Base-by-base conservation (phyloP, 2,113 vertebrate genomes). In the Scortum barcoo region DNA sequence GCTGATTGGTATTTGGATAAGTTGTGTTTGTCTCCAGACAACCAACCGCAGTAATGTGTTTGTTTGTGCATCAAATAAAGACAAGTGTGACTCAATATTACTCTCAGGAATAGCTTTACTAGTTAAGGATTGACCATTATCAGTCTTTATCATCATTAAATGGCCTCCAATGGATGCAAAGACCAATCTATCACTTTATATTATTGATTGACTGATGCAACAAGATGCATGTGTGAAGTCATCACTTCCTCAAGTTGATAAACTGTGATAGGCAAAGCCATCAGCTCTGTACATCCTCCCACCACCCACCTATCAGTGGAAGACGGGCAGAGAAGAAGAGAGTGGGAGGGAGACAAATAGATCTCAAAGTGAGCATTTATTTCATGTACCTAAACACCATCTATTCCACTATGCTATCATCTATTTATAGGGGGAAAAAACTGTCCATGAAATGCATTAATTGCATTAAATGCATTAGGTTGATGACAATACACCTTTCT, bases 1-100 rank as follows among this genome's bases (percentile, higher is more conserved):
- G 24, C 61, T 42, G 74, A 85, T 66, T 61, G 73, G 61, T 76
- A 82, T 88, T 60, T 63, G 48, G 80, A 89, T 80, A 77, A 69
- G 22, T 54, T 46, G 48, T 54, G 30, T 69, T 78, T 46, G 48
- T 12, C 30, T 56, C 38, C 33, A 60, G 66, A 54, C 78, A 84
- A 80, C 84, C 84, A 44, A 33, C 46, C 16, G 1, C 67, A 62
- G 57, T 24, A 36, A 76, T 60, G 14, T 63, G 61, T 68, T 14
- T 60, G 26, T 53, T 62, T 83, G 56, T 61, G 33, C 56, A 58
- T 65, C 30, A 61, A 61, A 20, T 46, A 6, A 17, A 73, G 36
- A 56, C 20, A 30, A 17, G 12, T 33, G 38, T 56, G 57, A 68
- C 28, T 56, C 48, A 16, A 33, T 38, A 12, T 22, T 9, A 12